These are phyloP conservation scores for Cyprinodon variegatus DNA, from an alignment of 2,113 vertebrate species.

Conservation along the genomic window DNA sequence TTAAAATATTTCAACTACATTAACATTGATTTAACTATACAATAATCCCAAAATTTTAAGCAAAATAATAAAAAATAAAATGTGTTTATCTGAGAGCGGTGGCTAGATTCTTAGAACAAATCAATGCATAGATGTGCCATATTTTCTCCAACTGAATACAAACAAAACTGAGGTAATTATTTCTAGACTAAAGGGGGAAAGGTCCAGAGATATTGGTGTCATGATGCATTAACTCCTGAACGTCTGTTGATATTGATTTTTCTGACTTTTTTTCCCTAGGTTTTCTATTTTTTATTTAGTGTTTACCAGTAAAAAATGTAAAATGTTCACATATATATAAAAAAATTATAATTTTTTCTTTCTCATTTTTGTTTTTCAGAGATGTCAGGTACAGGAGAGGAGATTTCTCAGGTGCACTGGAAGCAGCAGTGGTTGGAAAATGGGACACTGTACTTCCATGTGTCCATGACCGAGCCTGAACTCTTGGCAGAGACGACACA, in stretches of 20 bases:
- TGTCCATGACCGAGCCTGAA: constrained; percentile 89
- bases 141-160: too few species aligned
- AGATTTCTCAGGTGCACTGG: constrained; percentile 97
- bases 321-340: neutral
- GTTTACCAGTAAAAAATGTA: neutral
- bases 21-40: too few species aligned
- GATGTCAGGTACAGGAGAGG: constrained; percentile 92
- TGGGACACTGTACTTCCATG: constrained; percentile 94
- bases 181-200: too few species aligned
- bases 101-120: too few species aligned
- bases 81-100: too few species aligned
- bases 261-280: neutral
- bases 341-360: neutral
- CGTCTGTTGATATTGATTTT: neutral
- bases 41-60: too few species aligned
- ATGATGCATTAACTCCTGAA: too few species aligned
- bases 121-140: too few species aligned
- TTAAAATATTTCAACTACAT: too few species aligned
- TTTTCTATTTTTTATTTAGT: neutral
- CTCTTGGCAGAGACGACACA: constrained; percentile 85
- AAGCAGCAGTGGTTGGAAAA: constrained; percentile 99
- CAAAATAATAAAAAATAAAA: too few species aligned
- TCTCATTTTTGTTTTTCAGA: constrained; percentile 77
- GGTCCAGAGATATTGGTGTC: too few species aligned
- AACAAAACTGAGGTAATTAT: too few species aligned